A percentile compares a stretch with the other conserved stretches of the same genome.
phyloP scores from a whole-genome alignment of 2,113 vertebrate genomes.

The Cyanoramphus novaezelandiae region DNA sequence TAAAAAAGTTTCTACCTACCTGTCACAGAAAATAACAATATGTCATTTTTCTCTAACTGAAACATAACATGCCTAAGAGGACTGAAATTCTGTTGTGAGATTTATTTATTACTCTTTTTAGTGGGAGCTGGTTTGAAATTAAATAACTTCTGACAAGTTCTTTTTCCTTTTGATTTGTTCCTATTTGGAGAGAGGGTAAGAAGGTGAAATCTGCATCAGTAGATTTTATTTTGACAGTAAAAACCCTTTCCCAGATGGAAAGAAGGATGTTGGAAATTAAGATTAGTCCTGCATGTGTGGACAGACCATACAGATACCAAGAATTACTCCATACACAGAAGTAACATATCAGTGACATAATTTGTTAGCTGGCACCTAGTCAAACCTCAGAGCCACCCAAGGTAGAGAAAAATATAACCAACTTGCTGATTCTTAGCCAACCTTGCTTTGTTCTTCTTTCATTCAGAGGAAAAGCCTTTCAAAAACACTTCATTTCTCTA shows the following conservation, averaged over 20 bases:
- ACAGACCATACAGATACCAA: neutral
- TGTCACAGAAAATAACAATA: neutral
- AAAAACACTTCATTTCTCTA: constrained; percentile 29
- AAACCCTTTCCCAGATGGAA: neutral
- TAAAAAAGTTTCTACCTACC: neutral
- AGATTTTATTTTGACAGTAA: neutral
- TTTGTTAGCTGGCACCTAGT: constrained; percentile 33
- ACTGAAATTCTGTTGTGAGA: neutral
- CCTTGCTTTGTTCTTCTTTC: constrained; percentile 23
- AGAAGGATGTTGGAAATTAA: neutral
- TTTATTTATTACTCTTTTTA: constrained; percentile 9
- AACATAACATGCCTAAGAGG: neutral
- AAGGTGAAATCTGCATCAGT: neutral
- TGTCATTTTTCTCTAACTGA: neutral
- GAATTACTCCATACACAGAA: neutral
- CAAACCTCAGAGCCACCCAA: constrained; percentile 48
- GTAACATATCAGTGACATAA: constrained; percentile 29
- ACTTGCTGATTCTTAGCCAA: constrained; percentile 4
- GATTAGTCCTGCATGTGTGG: neutral
- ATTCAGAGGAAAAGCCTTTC: constrained; percentile 20
- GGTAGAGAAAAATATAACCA: constrained; percentile 2
- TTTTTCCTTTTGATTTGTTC: neutral
- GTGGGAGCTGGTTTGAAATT: neutral
- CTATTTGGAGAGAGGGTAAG: neutral
- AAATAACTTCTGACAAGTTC: neutral